Evolutionary conservation across 1,140 invertebrate species (phyloP), one percentile per base, ranked within the genome.

Genomic region (Eumaeus atala): DNA sequence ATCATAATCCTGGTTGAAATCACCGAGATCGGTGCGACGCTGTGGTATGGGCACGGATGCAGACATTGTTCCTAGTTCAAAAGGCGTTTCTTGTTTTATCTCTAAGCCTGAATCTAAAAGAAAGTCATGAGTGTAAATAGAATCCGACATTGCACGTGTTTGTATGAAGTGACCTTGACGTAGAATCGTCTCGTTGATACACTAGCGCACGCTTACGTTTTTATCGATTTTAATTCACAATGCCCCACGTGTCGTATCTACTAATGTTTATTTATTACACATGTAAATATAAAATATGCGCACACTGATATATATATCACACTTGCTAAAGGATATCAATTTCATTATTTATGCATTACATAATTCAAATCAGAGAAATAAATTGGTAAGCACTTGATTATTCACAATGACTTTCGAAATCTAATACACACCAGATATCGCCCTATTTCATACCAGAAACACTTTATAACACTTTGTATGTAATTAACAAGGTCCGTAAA

Each of bases 31-130:
- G 17, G 70, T 62, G 52, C 87, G 77, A 21, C 89, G 78, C 12
- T 78, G 73, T 9, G 90, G 90, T 44, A 92, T 91, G 2, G 90
- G 90, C 33, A 92, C 89, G 16, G 90, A 90, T 34, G 89, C 90
- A 16, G 89, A 89, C 70, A 85, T 82, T 28, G 73, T 56, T 33
- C 84, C 75, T 49, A 85, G 53, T 51, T 84, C 82, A 48, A 74
- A 79, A 1, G 74, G 66, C 16, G 81, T 85, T 62, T 90, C 89
- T 64, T 89, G 87, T 72, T 90, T 90, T 57, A 90, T 87, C 60
- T 86, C 76, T 63, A 90, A 71, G 54, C 82, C 82, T 58, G 80
- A 64, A 62, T 90, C 89, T 65, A 89, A 67, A 73, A 89, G 88
- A 80, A 89, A 89, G 68, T 90, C 89, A 76, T 86, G 78, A 70